A percentile compares a stretch with the other conserved stretches of the same genome.
Conservation (phyloP, 2,888 invertebrate species). For the Zeuzera pyrina region DNA sequence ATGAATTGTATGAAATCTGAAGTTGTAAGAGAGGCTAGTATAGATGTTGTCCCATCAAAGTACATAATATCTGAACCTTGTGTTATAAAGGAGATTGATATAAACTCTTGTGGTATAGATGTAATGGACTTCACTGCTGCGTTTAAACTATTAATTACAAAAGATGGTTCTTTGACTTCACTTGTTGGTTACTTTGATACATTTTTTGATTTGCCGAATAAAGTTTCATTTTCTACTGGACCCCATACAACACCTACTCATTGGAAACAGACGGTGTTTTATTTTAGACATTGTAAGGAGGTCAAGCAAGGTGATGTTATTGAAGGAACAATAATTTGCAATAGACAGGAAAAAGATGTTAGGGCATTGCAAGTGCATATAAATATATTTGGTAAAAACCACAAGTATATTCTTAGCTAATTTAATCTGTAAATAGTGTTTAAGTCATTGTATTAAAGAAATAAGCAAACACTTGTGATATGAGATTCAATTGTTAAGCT, state of each 20-base stretch:
- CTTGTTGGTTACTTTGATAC: constrained; percentile 94
- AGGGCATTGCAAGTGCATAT: constrained; percentile 82
- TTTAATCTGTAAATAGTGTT: too few relatives aligned
- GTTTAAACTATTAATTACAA: constrained; percentile 77
- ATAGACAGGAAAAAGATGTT: constrained; percentile 80
- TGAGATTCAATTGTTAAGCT: too few relatives aligned
- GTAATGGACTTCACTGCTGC: constrained; percentile 81
- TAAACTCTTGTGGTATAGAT: constrained; percentile 79
- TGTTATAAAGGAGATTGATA: constrained; percentile 80
- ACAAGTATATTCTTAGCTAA: constrained; percentile 78
- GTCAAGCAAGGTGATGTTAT: constrained; percentile 78
- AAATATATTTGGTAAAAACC: constrained; percentile 73
- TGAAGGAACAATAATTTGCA: constrained; percentile 81
- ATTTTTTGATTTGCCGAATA: constrained; percentile 81
- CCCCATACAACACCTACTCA: constrained; percentile 85
- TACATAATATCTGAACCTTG: constrained; percentile 78
- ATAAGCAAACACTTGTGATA: too few relatives aligned
- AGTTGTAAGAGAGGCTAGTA: constrained; percentile 81
- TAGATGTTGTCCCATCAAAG: constrained; percentile 66
- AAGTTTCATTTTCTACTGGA: constrained; percentile 83
- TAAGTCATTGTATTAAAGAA: too few relatives aligned
- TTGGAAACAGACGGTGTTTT: constrained; percentile 96
- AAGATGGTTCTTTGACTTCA: constrained; percentile 81
- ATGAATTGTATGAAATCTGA: constrained; percentile 93
- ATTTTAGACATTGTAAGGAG: constrained; percentile 80